A percentile compares a stretch with the other conserved stretches of the same genome.
These are phyloP conservation scores for Teleogryllus occipitalis DNA, from an alignment of 1,140 invertebrate species.

Conservation along the genomic window DNA sequence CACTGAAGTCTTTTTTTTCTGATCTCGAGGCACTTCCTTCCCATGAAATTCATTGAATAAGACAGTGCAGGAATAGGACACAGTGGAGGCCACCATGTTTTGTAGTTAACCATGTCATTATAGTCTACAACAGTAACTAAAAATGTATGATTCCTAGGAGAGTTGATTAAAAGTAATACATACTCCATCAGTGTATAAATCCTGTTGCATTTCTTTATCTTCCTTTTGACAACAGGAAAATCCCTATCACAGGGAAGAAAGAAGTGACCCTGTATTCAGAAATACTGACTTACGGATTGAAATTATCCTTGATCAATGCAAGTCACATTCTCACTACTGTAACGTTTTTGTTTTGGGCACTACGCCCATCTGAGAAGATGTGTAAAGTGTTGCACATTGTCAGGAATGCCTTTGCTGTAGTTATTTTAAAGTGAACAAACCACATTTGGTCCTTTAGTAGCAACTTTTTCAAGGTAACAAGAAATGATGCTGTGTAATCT, in stretches of 20 bases:
- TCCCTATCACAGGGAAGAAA: constrained; percentile 29
- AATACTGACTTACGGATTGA: constrained; percentile 24
- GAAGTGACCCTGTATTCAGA: constrained; percentile 26
- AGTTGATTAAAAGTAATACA: not conserved
- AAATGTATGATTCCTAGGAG: not conserved
- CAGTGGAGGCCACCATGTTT: not conserved
- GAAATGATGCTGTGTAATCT: constrained; percentile 5
- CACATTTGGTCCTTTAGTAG: constrained; percentile 16
- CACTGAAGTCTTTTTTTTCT: not conserved
- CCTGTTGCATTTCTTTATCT: constrained; percentile 2
- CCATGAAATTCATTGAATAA: not conserved
- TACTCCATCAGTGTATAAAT: constrained; percentile 7
- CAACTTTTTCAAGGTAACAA: constrained; percentile 20
- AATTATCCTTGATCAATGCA: constrained; percentile 19
- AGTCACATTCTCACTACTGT: constrained; percentile 19
- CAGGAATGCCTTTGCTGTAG: not conserved
- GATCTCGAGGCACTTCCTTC: not conserved
- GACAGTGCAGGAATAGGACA: not conserved
- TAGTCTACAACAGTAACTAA: not conserved
- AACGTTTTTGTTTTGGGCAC: constrained; percentile 25
- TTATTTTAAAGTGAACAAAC: constrained; percentile 12
- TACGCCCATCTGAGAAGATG: constrained; percentile 21
- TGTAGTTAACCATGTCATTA: not conserved
- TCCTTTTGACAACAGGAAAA: constrained; percentile 27
- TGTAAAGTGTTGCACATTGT: not conserved